These are phyloP conservation scores for Parochlus steinenii DNA, from an alignment of 2,888 invertebrate genomes.

Conservation along the genomic window DNA sequence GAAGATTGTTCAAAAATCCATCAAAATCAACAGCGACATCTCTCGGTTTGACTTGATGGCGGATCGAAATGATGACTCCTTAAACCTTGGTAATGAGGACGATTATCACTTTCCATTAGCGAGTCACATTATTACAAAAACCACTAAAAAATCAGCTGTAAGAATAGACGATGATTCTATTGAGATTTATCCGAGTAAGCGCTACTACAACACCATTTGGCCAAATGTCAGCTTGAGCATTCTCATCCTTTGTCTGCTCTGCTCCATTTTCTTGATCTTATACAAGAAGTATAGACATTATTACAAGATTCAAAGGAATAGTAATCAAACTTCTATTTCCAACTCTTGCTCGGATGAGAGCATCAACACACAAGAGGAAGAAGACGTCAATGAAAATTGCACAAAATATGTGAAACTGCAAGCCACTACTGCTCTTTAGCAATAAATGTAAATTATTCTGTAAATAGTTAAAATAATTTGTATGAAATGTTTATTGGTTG, in stretches of 20 bases:
- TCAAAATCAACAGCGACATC: slow-evolving; percentile 6
- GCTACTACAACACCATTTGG: slow-evolving; percentile 8
- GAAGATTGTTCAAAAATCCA: slow-evolving; percentile 5
- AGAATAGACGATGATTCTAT: slow-evolving; percentile 7
- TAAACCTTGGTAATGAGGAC: slow-evolving; percentile 8
- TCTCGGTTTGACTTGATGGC: slow-evolving; percentile 7
- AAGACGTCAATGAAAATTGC: slow-evolving; percentile 6
- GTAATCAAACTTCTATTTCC: slow-evolving; percentile 4
- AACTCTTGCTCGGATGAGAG: slow-evolving; percentile 8
- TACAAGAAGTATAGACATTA: slow-evolving; percentile 10
- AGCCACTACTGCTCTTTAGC: slow-evolving; percentile 10
- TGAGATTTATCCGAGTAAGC: slow-evolving; percentile 9
- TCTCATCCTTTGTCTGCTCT: slow-evolving; percentile 9
- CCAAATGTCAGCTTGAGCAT: slow-evolving; percentile 10
- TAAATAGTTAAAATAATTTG: too few species aligned
- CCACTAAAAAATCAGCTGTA: slow-evolving; percentile 1
- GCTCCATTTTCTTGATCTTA: slow-evolving; percentile 11
- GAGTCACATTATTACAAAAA: not conserved
- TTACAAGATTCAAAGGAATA: slow-evolving; percentile 10
- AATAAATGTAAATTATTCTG: slow-evolving; percentile 1
- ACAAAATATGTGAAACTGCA: slow-evolving; percentile 9
- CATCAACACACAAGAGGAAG: slow-evolving; percentile 10
- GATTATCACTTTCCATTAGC: too few species aligned
- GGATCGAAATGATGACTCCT: slow-evolving; percentile 3
- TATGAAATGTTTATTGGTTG: too few species aligned